Evolutionary conservation across 2,888 invertebrate genomes (phyloP), one percentile per base, ranked within the genome.

Genomic region (Petrophora chlorosata): DNA sequence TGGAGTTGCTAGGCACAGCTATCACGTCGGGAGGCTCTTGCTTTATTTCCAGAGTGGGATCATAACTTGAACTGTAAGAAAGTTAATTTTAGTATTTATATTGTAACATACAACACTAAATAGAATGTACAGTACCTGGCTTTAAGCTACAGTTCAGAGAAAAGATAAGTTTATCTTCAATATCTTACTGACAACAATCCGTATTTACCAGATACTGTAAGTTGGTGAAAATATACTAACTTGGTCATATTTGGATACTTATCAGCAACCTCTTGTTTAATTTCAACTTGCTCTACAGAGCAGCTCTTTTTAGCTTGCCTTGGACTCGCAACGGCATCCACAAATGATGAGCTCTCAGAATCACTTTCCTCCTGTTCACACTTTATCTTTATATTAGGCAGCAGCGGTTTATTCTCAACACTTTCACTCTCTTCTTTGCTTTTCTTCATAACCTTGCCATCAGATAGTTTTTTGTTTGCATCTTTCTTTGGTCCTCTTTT

Each of bases 341-440:
- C 82, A 50, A 90, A 73, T 8, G 88, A 83, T 5, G 92, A 82
- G 65, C 83, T 91, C 59, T 92, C 92, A 1, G 89, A 88, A 50
- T 89, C 89, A 17, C 86, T 83, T 46, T 82, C 88, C 42, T 84
- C 83, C 45, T 65, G 76, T 59, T 88, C 87, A 76, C 81, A 81
- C 67, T 88, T 88, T 14, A 88, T 85, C 57, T 88, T 87, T 40
- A 88, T 80, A 70, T 88, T 83, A 46, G 85, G 84, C 36, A 87
- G 54, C 12, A 85, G 50, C n/a, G 84, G 79, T 57, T 77, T 85
- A 40, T 64, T 81, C 34, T 86, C 86, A 25, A 75, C 61, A 65
- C 51, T 70, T 1, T 86, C 85, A 43, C 52, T 61, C 14, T 87
- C 88, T 17, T 88, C 85, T 60, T 82, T 84, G 75, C 82, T 65